A percentile compares a stretch with the other conserved stretches of the same genome.
These are phyloP conservation scores for Oreochromis spilurus DNA, from an alignment of 2,113 vertebrate species.

Conservation along the genomic window DNA sequence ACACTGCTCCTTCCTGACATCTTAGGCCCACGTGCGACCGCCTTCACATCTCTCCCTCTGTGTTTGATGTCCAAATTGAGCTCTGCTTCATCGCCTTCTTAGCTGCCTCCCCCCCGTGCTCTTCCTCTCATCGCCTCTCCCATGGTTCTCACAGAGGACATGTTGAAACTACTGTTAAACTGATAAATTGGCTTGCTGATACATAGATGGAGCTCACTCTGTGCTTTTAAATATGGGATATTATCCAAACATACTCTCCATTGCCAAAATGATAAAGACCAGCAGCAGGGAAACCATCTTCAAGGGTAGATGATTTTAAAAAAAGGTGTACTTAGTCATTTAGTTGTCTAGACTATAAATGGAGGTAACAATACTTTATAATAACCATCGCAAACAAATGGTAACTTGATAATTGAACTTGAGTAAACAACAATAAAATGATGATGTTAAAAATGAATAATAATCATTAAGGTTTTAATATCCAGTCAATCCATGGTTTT, in stretches of 20 bases:
- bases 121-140: not conserved
- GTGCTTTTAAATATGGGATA: not conserved
- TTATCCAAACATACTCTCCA: not conserved
- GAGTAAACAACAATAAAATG: not conserved
- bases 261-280: not conserved
- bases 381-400: not conserved
- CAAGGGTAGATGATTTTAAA: not conserved
- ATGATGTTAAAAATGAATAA: not conserved
- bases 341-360: not conserved
- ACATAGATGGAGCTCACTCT: not conserved
- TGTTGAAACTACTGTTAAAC: conserved; percentile 19
- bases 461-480: not conserved
- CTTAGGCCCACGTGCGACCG: conserved; percentile 45
- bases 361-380: not conserved
- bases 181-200: not conserved
- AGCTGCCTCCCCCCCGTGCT: not conserved
- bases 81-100: conserved; percentile 38
- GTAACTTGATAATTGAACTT: not conserved
- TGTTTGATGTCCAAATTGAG: conserved; percentile 68
- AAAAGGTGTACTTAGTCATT: not conserved
- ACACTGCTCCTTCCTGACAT: conserved; percentile 57
- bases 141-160: not conserved
- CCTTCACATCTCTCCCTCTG: conserved; percentile 28
- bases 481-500: not conserved
- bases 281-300: not conserved